phyloP scores from a whole-genome alignment of 2,113 vertebrate genomes.

The Litocranius walleri region DNA sequence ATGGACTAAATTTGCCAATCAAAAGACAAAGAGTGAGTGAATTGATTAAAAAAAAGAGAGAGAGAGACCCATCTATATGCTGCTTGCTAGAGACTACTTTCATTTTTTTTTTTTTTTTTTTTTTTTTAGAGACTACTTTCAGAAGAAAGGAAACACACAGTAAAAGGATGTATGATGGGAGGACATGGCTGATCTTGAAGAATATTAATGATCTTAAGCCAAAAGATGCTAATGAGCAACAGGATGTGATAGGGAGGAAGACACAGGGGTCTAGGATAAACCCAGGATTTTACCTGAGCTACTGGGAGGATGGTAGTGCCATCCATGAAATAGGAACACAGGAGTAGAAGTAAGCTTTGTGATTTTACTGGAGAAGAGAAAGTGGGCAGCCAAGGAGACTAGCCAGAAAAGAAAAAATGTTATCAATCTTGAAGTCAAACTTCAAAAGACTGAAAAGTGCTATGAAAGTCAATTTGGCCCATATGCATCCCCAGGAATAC shows the following conservation, averaged over 20 bases:
- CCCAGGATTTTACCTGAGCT: neutral
- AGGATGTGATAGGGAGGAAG: neutral
- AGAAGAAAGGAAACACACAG: neutral
- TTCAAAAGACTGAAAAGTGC: neutral
- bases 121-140: neutral
- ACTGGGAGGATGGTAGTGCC: neutral
- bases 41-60: neutral
- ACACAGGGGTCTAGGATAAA: neutral
- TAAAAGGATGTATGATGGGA: neutral
- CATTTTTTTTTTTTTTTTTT: too few species aligned
- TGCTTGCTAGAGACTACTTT: neutral
- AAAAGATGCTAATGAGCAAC: neutral
- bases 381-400: too few species aligned
- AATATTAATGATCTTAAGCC: neutral
- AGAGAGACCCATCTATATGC: neutral
- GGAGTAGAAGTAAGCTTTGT: neutral
- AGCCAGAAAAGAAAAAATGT: neutral
- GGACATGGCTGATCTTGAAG: neutral
- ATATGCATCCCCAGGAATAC: neutral
- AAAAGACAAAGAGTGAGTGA: neutral
- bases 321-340: neutral
- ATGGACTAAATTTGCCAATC: neutral
- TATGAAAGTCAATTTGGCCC: neutral
- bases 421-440: neutral
- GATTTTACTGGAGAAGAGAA: neutral